Evolutionary conservation across 2,797 vertebrate species (phyloP).

Genomic region (Manis pentadactyla): DNA sequence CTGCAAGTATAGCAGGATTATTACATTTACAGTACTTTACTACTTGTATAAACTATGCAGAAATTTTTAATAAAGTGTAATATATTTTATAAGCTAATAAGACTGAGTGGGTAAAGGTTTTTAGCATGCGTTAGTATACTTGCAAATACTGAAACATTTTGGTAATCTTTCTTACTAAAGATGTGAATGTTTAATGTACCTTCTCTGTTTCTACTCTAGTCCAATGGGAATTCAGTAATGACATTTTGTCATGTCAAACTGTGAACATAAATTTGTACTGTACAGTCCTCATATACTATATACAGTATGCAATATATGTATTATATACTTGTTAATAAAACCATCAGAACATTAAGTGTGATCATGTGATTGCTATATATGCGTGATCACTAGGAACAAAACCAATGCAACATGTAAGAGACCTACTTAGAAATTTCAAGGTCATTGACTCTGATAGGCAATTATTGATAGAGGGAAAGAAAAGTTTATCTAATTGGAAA

Average conservation of each 20-base stretch:
- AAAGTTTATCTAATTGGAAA: background rate
- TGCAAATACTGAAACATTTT: constrained; percentile 91
- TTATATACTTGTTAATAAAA: constrained; percentile 95
- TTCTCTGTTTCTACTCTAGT: constrained; percentile 92
- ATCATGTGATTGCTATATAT: constrained; percentile 61
- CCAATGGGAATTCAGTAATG: constrained; percentile 94
- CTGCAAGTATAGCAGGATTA: constrained; percentile 86
- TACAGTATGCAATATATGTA: constrained; percentile 86
- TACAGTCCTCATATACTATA: constrained; percentile 92
- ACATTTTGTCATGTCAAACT: constrained; percentile 94
- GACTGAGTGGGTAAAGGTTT: constrained; percentile 93
- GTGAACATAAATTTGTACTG: constrained; percentile 95
- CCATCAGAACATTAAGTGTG: constrained; percentile 84
- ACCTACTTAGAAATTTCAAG: constrained; percentile 12
- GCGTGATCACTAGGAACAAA: constrained; percentile 38
- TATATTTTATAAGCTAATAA: constrained; percentile 93
- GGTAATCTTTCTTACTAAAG: constrained; percentile 91
- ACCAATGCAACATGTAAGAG: background rate
- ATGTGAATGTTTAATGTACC: constrained; percentile 91
- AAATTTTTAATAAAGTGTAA: constrained; percentile 91
- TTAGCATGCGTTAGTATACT: constrained; percentile 92
- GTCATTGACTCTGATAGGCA: background rate
- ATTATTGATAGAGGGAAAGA: background rate
- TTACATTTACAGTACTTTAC: constrained; percentile 87
- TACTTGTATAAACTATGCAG: constrained; percentile 91